Evolutionary conservation across 2,113 vertebrate species (phyloP).

Genomic region (Turnix velox): DNA sequence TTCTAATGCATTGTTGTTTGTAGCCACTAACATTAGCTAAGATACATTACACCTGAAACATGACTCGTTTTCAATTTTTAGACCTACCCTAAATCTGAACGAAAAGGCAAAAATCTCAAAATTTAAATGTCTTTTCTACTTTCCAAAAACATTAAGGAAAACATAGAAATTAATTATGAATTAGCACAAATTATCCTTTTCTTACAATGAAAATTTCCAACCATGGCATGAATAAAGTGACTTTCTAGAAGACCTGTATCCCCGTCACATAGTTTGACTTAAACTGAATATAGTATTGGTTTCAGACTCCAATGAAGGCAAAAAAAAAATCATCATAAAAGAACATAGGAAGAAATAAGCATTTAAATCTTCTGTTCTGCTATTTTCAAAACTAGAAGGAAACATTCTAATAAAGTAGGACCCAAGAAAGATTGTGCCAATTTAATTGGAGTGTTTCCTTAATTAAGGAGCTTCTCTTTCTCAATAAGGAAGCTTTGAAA

Average conservation of each 20-base stretch:
- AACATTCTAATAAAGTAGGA: neutral
- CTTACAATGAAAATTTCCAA: neutral
- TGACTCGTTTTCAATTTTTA: neutral
- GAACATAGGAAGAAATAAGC: neutral
- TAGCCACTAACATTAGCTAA: neutral
- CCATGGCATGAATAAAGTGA: neutral
- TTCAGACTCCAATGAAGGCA: neutral
- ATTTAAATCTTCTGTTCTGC: neutral
- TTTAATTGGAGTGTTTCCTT: neutral
- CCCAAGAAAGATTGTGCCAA: neutral
- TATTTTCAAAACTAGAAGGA: neutral
- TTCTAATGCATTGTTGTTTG: neutral
- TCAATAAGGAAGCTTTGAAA: neutral
- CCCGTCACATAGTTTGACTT: neutral
- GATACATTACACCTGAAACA: neutral
- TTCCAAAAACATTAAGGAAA: neutral
- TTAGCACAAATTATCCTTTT: neutral
- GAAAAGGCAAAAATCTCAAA: neutral
- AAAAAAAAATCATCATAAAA: neutral
- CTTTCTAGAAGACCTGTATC: neutral
- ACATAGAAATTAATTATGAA: neutral
- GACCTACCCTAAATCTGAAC: neutral
- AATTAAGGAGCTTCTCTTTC: neutral
- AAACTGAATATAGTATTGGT: neutral
- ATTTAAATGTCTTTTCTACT: too few relatives aligned